A percentile compares a stretch with the other conserved stretches of the same genome.
Evolutionary conservation across 2,797 vertebrate species (phyloP).

Genomic region (Sarcophilus harrisii): DNA sequence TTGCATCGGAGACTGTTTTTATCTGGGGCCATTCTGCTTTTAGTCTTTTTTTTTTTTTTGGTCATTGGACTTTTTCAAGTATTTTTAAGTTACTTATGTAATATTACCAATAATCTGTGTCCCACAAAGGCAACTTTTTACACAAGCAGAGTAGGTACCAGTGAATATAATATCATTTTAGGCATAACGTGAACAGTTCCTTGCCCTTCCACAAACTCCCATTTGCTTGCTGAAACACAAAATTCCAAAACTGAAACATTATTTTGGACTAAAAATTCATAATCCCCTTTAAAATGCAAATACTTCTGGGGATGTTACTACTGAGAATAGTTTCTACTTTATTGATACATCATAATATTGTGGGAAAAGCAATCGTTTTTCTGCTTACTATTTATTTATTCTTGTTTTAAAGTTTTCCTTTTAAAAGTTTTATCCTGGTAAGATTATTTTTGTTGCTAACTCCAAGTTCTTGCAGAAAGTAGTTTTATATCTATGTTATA

Average conservation of each 20-base stretch:
- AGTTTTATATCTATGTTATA: not conserved
- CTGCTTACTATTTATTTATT: not conserved
- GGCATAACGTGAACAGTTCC: not conserved
- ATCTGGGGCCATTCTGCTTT: slow-evolving; percentile 63
- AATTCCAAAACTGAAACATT: not conserved
- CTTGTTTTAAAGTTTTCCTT: not conserved
- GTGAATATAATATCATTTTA: slow-evolving; percentile 51
- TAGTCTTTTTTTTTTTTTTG: not conserved
- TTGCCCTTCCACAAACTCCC: slow-evolving; percentile 18
- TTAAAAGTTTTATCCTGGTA: not conserved
- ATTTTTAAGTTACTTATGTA: slow-evolving; percentile 36
- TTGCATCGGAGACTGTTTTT: slow-evolving; percentile 64
- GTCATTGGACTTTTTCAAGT: slow-evolving; percentile 66
- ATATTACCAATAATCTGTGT: slow-evolving; percentile 42
- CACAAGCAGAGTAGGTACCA: slow-evolving; percentile 40
- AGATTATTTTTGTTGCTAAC: not conserved
- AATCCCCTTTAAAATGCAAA: not conserved
- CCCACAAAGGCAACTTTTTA: not conserved
- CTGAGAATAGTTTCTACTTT: not conserved
- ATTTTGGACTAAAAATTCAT: not conserved
- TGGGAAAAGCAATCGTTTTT: not conserved
- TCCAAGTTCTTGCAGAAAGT: not conserved
- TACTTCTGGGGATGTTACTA: not conserved
- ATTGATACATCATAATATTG: not conserved
- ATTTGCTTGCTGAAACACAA: not conserved